These are phyloP conservation scores for Physella acuta DNA, from an alignment of 1,140 invertebrate species.

Conservation along the genomic window DNA sequence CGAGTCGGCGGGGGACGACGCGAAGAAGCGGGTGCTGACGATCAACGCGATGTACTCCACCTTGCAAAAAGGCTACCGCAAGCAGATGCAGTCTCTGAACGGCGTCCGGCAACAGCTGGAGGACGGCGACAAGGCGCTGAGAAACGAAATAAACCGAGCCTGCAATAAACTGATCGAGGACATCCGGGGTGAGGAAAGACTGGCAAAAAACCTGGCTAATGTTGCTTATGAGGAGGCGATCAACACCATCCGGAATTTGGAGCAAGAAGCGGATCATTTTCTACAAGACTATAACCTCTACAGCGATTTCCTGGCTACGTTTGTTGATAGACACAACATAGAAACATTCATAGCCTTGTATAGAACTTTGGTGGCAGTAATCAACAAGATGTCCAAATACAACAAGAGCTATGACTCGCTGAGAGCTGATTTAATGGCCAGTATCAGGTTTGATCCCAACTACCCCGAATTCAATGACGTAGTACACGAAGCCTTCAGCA, in stretches of 20 bases:
- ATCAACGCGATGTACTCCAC: background rate
- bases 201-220: background rate
- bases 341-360: background rate
- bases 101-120: background rate
- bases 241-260: background rate
- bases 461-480: slow-evolving; percentile 3
- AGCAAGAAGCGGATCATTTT: background rate
- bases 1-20: background rate
- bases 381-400: background rate
- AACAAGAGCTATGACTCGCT: background rate
- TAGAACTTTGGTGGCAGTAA: background rate
- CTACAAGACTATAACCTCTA: background rate
- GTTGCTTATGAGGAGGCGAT: background rate
- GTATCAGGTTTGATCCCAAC: slow-evolving; percentile 6
- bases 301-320: background rate
- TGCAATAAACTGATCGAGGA: background rate
- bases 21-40: background rate
- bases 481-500: background rate
- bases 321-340: background rate
- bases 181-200: background rate
- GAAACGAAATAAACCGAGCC: background rate
- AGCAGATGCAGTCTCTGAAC: background rate
- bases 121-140: background rate
- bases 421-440: too few relatives aligned
- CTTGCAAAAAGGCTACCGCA: background rate